phyloP scores from a whole-genome alignment of 2,797 vertebrate genomes.

The Neosilurus hyrtlii region DNA sequence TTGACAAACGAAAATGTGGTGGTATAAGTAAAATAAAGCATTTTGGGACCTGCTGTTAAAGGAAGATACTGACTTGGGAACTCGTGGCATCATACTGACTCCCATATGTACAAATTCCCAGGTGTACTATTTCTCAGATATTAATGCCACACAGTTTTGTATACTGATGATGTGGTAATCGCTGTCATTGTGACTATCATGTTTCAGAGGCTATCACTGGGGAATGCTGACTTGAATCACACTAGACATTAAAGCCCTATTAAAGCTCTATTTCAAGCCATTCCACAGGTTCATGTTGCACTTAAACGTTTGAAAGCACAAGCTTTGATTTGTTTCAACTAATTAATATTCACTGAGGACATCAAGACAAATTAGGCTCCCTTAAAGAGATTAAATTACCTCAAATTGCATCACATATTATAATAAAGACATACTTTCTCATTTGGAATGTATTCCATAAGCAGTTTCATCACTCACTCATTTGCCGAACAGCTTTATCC shows the following conservation, averaged over 20 bases:
- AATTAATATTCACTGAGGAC: constrained; percentile 1
- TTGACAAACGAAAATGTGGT: background rate
- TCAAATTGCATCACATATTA: constrained; percentile 10
- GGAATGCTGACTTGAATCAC: background rate
- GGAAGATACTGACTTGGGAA: background rate
- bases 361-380: constrained; percentile 18
- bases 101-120: background rate
- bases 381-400: constrained; percentile 3
- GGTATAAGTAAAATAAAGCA: background rate
- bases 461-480: no score
- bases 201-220: background rate
- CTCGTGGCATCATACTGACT: background rate
- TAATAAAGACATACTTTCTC: background rate
- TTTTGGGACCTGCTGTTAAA: background rate
- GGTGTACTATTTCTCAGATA: background rate
- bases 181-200: background rate
- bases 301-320: background rate
- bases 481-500: no score
- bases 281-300: constrained; percentile 9
- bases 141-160: background rate
- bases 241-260: constrained; percentile 17
- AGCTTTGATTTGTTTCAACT: constrained; percentile 11
- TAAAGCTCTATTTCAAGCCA: background rate
- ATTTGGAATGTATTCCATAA: background rate
- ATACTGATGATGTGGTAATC: background rate